Evolutionary conservation across 2,113 vertebrate genomes (phyloP).

Genomic region (Gambusia holbrooki): DNA sequence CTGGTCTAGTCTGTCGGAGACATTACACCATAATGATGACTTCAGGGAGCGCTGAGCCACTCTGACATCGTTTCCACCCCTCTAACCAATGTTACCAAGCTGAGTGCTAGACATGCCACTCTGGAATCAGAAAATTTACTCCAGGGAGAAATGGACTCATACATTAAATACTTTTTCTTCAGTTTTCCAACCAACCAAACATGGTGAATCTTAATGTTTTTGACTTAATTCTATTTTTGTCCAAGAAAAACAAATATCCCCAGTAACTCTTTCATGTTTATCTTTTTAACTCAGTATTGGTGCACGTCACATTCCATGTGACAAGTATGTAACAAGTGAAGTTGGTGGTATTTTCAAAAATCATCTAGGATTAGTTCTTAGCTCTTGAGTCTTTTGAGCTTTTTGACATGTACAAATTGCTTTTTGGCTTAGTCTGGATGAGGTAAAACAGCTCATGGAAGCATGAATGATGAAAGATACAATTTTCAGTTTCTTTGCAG

Average conservation of each 20-base stretch:
- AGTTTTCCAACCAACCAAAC: conserved; percentile 3
- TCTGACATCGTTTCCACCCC: conserved; percentile 65
- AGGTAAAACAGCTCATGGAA: background rate
- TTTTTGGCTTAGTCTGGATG: background rate
- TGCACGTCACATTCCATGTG: background rate
- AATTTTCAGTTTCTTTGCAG: background rate
- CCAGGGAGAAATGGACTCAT: conserved; percentile 3
- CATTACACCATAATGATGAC: conserved; percentile 57
- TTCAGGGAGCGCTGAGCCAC: conserved; percentile 52
- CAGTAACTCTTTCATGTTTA: background rate
- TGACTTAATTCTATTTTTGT: background rate
- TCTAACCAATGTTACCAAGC: conserved; percentile 36
- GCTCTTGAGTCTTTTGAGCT: background rate
- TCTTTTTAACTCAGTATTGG: background rate
- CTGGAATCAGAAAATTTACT: conserved; percentile 18
- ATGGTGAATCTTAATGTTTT: background rate
- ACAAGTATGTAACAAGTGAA: background rate
- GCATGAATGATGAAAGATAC: background rate
- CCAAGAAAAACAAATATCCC: background rate
- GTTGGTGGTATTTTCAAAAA: background rate
- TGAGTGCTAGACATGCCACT: conserved; percentile 51
- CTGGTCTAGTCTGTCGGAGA: conserved; percentile 50
- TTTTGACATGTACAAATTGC: background rate
- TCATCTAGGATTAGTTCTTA: background rate
- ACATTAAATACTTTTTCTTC: background rate